A percentile compares a stretch with the other conserved stretches of the same genome.
Evolutionary conservation across 1,140 invertebrate species (phyloP).

Genomic region (Drosophila serrata): DNA sequence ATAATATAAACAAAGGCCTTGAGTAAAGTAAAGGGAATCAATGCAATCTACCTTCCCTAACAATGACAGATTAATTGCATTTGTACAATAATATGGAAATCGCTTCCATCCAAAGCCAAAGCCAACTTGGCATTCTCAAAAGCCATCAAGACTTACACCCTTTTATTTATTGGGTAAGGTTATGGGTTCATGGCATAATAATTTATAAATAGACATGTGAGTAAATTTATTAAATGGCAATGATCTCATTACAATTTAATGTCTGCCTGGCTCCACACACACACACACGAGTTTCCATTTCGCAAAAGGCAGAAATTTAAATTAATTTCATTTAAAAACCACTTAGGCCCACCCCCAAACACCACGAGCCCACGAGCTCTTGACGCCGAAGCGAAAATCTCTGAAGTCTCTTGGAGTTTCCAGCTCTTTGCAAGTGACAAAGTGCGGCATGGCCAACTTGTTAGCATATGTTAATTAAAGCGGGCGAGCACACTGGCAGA

Average conservation of each 20-base stretch:
- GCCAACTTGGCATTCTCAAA: constrained; percentile 17
- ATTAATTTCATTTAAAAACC: constrained; percentile 83
- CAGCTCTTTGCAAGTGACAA: constrained; percentile 77
- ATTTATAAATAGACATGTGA: constrained; percentile 75
- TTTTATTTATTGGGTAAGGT: constrained; percentile 63
- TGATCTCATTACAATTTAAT: constrained; percentile 83
- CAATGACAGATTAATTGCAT: constrained; percentile 20
- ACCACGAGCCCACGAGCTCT: constrained; percentile 56
- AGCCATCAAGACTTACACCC: constrained; percentile 47
- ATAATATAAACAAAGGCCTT: not conserved
- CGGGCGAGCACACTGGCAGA: constrained; percentile 62
- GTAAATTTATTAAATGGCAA: constrained; percentile 78
- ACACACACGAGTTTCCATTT: constrained; percentile 40
- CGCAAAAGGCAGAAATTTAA: constrained; percentile 64
- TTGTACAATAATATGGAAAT: constrained; percentile 22
- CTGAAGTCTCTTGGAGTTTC: constrained; percentile 35
- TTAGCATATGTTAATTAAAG: constrained; percentile 84
- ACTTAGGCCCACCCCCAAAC: constrained; percentile 82
- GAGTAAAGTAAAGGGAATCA: not conserved
- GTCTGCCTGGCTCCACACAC: constrained; percentile 41
- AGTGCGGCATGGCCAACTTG: constrained; percentile 81
- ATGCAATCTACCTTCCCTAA: not conserved
- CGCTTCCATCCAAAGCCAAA: constrained; percentile 1
- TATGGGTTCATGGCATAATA: constrained; percentile 61
- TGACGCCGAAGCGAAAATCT: constrained; percentile 35